Conservation (phyloP, 1,140 invertebrate species). For the Campoletis sonorensis region DNA sequence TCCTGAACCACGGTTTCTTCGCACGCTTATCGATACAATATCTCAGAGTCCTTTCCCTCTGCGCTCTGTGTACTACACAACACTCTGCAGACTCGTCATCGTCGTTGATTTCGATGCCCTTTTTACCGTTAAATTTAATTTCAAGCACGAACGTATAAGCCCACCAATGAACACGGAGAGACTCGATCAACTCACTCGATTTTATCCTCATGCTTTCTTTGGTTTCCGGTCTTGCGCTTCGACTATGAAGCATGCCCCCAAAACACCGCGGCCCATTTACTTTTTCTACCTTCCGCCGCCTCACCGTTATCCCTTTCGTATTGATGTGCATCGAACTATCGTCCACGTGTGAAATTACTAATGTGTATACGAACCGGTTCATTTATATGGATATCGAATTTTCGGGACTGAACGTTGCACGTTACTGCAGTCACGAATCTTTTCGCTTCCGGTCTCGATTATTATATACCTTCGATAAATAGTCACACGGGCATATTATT, state of each 20-base stretch:
- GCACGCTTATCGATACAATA: neutral
- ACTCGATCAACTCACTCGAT: neutral
- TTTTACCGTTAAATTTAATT: conserved; percentile 15
- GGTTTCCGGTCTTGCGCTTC: neutral
- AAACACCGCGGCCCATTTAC: neutral
- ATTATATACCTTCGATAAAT: no score
- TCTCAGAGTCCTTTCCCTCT: neutral
- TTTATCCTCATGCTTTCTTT: neutral
- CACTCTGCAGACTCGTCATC: neutral
- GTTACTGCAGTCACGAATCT: no score
- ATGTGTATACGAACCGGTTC: neutral
- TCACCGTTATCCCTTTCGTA: neutral
- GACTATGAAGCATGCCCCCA: neutral
- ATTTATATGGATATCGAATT: no score
- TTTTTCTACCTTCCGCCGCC: neutral
- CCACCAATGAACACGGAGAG: neutral
- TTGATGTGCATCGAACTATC: neutral
- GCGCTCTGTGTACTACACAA: neutral
- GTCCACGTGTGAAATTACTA: no score
- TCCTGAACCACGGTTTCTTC: neutral
- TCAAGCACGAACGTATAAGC: neutral
- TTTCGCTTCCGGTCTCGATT: no score
- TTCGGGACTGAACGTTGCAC: no score
- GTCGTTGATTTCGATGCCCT: neutral
- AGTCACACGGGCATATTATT: no score